Evolutionary conservation across 2,888 invertebrate species (phyloP), one percentile per base, ranked within the genome.

Genomic region (Drosophila atroscutellata): DNA sequence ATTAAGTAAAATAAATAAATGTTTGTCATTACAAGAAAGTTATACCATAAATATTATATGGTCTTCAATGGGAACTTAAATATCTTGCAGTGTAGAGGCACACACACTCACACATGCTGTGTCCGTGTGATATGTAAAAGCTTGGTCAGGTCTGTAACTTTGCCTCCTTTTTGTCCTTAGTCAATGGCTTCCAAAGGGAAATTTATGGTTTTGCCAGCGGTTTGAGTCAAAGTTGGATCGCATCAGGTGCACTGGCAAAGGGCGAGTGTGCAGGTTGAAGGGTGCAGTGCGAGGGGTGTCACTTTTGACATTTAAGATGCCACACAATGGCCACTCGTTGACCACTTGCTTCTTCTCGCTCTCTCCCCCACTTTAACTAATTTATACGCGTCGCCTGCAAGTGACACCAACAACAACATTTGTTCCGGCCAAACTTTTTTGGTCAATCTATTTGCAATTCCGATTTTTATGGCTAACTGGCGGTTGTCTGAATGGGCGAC

Each of bases 321-420:
- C 89, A 70, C 79, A 90, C 90, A 86, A 86, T 86, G 89, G 73
- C 58, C 74, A 70, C 75, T 65, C 71, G 52, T 26, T 67, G 56
- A 60, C 57, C 64, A 61, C 72, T 63, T 42, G 51, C 20, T 63
- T 45, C 24, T 45, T 15, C 45, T 15, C 64, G 36, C 20, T 20
- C 15, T 30, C 15, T 39, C 65, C 24, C 28, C 39, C 55, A 49
- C 75, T 75, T 76, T 76, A 91, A 75, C 75, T 82, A 91, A 91
- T 91, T 92, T 92, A 90, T 92, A 88, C 83, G 86, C 86, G 88
- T 86, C 86, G 89, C 72, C 83, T 91, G 91, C 80, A 83, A 80
- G 75, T 90, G 92, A 91, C 91, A 90, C 77, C 75, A 77, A 80
- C 28, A 30, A 30, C 30, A 42, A 24, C 39, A 42, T 91, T 91